phyloP scores from a whole-genome alignment of 2,113 vertebrate species.

The Lasiurus borealis region DNA sequence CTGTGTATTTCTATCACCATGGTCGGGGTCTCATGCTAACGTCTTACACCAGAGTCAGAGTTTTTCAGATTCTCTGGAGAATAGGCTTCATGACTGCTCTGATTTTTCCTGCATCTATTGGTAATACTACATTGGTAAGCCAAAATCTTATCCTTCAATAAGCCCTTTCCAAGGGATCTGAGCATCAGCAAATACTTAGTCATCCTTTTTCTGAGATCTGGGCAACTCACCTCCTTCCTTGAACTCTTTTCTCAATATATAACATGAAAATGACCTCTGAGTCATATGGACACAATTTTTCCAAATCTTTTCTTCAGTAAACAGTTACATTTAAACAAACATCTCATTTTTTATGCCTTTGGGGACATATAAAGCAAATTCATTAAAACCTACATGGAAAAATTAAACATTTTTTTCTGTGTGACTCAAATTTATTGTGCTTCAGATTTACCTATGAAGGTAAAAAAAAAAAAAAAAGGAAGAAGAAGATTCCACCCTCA shows the following conservation, averaged over 20 bases:
- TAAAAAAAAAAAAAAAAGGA: neutral
- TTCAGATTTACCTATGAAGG: neutral
- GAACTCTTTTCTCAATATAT: neutral
- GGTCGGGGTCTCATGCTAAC: neutral
- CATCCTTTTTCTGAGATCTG: neutral
- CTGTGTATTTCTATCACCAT: neutral
- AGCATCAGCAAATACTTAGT: neutral
- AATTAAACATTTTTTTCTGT: neutral
- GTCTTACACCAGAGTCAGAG: neutral
- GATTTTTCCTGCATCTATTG: neutral
- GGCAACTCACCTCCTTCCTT: neutral
- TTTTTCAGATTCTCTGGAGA: neutral
- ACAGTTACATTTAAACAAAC: neutral
- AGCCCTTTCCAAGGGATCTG: neutral
- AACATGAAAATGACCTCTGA: neutral
- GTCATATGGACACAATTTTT: neutral
- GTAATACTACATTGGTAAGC: neutral
- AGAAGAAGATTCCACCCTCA: neutral
- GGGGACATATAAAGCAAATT: neutral
- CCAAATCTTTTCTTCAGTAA: neutral
- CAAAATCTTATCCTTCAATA: neutral
- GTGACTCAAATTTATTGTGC: neutral
- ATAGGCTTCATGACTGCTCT: neutral
- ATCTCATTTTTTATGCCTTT: neutral
- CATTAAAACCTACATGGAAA: neutral